Evolutionary conservation across 2,888 invertebrate genomes (phyloP), one percentile per base, ranked within the genome.

Genomic region (Zonitis immaculata): DNA sequence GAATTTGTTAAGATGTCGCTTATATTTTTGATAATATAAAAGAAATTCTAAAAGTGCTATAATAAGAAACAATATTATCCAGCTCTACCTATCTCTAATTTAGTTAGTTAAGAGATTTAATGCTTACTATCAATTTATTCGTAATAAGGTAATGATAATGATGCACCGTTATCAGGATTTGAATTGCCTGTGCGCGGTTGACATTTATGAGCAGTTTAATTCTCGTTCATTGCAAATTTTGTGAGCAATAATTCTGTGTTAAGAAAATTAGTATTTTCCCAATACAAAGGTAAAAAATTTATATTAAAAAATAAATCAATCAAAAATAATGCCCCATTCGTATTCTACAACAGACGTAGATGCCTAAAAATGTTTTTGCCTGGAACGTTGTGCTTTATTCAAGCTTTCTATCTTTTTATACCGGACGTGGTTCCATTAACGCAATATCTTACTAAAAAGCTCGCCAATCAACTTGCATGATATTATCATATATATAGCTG

Each of bases 141-240:
- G 28, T n/a, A 30, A 39, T n/a, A n/a, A n/a, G n/a, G n/a, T n/a
- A n/a, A n/a, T n/a, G 45, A 28, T 45, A 28, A 45, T 28, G 27
- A 28, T 45, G 27, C 44, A 11, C 44, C 3, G 2, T 28, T 30
- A 45, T 45, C 45, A 45, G 18, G 6, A 39, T 11, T 39, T 3
- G 16, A 35, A 9, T 35, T 18, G 18, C 27, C 25, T 16, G 27
- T 26, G n/a, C n/a, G 39, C 39, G 9, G 14, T 45, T 45, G 45
- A 45, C 45, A 16, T 45, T 45, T 45, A 45, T 28, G 18, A 45
- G 8, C 26, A 9, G 9, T 44, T 26, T 28, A 30, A 7, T n/a
- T n/a, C 14, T 11, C 11, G 6, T 3, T 28, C 14, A 14, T 35
- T 16, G 22, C 3, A 22, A 22, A 22, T 4, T 22, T 22, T 22